These are phyloP conservation scores for Seira sanloemensis DNA, from an alignment of 2,888 invertebrate species.

Conservation along the genomic window DNA sequence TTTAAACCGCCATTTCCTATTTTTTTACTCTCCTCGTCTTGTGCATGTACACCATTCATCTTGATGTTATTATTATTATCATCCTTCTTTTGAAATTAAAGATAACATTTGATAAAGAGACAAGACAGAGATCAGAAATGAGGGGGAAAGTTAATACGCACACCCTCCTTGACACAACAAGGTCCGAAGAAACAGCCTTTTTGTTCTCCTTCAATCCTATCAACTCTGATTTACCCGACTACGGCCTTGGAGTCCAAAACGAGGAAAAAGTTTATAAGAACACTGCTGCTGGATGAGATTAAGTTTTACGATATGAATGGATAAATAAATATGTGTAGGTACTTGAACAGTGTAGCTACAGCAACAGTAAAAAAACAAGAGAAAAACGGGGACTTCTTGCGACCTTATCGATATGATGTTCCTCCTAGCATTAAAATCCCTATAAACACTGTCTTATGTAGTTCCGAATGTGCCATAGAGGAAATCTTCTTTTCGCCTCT, in stretches of 20 bases:
- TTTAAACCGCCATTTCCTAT: no score
- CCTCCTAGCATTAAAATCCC: no score
- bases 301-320: conserved; percentile 17
- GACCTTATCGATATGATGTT: conserved; percentile 9
- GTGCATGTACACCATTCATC: not conserved
- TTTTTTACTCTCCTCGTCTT: not conserved
- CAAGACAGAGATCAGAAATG: not conserved
- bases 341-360: not conserved
- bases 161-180: not conserved
- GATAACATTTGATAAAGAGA: conserved; percentile 1
- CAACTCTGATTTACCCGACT: not conserved
- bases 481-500: not conserved
- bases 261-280: not conserved
- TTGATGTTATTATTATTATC: conserved; percentile 19
- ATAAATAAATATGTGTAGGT: conserved; percentile 17
- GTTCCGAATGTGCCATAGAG: no score
- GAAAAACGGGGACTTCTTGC: conserved; percentile 7
- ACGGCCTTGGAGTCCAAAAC: not conserved
- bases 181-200: not conserved
- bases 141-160: not conserved
- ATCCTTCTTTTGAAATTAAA: not conserved
- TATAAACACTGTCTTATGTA: no score
- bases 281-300: not conserved
- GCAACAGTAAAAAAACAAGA: not conserved
- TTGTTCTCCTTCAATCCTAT: no score